Percentiles rank a stretch among this genome's conserved stretches.
These are phyloP conservation scores for Megalopta genalis DNA, from an alignment of 1,140 invertebrate species.

Conservation along the genomic window DNA sequence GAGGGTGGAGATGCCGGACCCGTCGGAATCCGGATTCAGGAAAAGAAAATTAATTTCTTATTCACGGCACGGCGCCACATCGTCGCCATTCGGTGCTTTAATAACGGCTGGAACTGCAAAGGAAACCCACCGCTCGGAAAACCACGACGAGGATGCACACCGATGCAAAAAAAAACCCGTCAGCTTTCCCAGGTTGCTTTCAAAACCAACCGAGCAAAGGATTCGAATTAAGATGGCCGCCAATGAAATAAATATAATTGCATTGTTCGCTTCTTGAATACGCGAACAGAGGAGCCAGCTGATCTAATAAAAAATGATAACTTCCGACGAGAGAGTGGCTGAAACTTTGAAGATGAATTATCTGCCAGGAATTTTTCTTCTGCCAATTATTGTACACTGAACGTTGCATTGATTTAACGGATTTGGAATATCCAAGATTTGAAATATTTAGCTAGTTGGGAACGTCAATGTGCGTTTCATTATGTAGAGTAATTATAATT, in stretches of 20 bases:
- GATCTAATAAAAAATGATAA: not conserved
- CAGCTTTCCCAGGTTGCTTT: not conserved
- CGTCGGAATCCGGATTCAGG: slow-evolving; percentile 23
- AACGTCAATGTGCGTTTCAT: too few relatives aligned
- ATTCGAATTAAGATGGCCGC: not conserved
- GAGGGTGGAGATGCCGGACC: slow-evolving; percentile 19
- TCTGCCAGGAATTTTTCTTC: too few relatives aligned
- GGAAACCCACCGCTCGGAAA: not conserved
- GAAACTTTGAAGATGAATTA: too few relatives aligned
- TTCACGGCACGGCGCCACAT: slow-evolving; percentile 51
- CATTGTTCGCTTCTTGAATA: slow-evolving; percentile 3
- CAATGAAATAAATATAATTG: slow-evolving; percentile 56
- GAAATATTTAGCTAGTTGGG: too few relatives aligned
- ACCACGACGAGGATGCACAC: not conserved
- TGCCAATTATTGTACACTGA: too few relatives aligned
- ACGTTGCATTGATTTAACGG: too few relatives aligned
- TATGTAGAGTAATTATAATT: too few relatives aligned
- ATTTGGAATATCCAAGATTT: too few relatives aligned
- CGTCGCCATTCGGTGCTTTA: slow-evolving; percentile 47
- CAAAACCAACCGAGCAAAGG: not conserved
- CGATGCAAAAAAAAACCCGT: not conserved
- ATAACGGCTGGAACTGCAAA: slow-evolving; percentile 33
- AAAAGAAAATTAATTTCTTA: slow-evolving; percentile 65
- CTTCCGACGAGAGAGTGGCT: too few relatives aligned
- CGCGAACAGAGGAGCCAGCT: not conserved